phyloP scores from a whole-genome alignment of 2,888 invertebrate species.

The Tetrapedia diversipes region DNA sequence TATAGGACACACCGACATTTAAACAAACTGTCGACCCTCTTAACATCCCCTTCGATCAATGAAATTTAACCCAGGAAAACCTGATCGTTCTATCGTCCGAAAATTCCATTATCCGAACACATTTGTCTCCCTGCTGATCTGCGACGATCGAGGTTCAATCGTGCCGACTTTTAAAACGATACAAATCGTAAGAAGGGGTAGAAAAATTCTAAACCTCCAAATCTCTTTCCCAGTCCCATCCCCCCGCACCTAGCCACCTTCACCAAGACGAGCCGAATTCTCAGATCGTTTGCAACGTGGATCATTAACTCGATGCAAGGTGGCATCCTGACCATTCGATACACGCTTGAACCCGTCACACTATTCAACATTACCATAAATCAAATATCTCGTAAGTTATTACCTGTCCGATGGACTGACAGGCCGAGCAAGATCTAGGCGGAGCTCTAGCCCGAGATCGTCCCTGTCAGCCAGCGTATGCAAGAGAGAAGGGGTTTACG shows the following conservation, averaged over 20 bases:
- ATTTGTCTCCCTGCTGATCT: too few relatives aligned
- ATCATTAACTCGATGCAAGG: conserved; percentile 18
- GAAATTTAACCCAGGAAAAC: too few relatives aligned
- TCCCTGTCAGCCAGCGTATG: conserved; percentile 49
- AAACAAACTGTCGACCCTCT: too few relatives aligned
- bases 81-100: too few relatives aligned
- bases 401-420: conserved; percentile 40
- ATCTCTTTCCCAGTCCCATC: too few relatives aligned
- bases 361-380: conserved; percentile 50
- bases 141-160: too few relatives aligned
- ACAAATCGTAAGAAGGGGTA: background rate
- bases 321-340: conserved; percentile 29
- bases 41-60: too few relatives aligned
- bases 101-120: too few relatives aligned
- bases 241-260: too few relatives aligned
- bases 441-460: conserved; percentile 36
- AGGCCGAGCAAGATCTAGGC: conserved; percentile 53
- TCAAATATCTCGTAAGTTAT: conserved; percentile 50
- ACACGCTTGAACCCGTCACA: conserved; percentile 20
- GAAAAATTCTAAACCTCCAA: too few relatives aligned
- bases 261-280: background rate
- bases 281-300: background rate
- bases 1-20: too few relatives aligned
- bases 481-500: conserved; percentile 69
- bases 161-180: too few relatives aligned